phyloP scores from a whole-genome alignment of 2,113 vertebrate species.

The Xiphophorus maculatus region DNA sequence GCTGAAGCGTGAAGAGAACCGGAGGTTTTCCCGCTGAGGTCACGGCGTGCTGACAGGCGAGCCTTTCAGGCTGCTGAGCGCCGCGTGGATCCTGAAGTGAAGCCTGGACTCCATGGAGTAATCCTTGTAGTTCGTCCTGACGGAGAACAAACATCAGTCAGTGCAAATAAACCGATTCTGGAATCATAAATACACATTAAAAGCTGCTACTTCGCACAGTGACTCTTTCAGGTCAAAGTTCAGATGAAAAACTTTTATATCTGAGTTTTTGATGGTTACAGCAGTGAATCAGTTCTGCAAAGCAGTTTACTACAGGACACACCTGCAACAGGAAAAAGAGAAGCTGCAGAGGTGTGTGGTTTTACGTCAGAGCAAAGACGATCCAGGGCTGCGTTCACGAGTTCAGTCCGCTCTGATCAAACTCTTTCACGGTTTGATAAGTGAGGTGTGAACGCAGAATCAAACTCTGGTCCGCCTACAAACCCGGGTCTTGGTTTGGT shows the following conservation, averaged over 20 bases:
- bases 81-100: conserved; percentile 97
- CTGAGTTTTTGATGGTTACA: background rate
- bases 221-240: background rate
- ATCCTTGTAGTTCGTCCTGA: conserved; percentile 95
- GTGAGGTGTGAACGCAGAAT: too few species aligned
- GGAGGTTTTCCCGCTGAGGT: background rate
- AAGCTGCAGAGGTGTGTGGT: background rate
- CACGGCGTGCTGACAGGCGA: conserved; percentile 83
- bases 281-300: too few species aligned
- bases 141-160: conserved; percentile 14
- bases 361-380: too few species aligned
- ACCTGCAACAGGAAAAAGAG: background rate
- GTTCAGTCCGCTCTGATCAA: too few species aligned
- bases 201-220: background rate
- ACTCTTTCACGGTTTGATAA: too few species aligned
- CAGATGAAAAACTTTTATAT: background rate
- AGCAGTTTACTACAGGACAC: background rate
- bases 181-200: background rate
- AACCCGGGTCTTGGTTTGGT: too few species aligned
- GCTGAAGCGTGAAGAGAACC: background rate
- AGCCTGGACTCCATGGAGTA: conserved; percentile 98
- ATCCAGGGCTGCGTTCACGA: too few species aligned
- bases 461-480: too few species aligned
- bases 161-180: background rate
- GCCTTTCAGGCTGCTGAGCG: conserved; percentile 87